phyloP scores from a whole-genome alignment of 2,113 vertebrate genomes.

The Rhinogobius similis region DNA sequence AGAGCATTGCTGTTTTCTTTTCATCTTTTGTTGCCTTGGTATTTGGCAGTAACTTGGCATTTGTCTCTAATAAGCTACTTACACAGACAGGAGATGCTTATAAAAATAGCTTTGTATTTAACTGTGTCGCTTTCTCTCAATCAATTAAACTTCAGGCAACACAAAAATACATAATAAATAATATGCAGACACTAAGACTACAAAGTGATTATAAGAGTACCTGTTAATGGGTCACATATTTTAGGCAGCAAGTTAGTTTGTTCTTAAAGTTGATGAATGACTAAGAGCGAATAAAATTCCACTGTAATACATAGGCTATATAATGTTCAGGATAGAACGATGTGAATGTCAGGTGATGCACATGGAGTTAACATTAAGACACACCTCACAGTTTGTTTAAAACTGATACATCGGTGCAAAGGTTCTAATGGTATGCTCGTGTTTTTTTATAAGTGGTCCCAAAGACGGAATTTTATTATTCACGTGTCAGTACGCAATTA shows the following conservation, averaged over 20 bases:
- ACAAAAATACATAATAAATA: neutral
- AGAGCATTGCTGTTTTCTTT: conserved; percentile 14
- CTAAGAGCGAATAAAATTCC: neutral
- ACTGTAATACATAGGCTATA: neutral
- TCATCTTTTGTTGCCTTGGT: conserved; percentile 23
- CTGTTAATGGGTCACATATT: neutral
- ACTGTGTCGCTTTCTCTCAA: neutral
- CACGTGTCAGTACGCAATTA: conserved; percentile 35
- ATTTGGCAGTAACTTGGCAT: conserved; percentile 20
- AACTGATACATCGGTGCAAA: neutral
- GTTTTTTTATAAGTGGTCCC: neutral
- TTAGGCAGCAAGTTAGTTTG: neutral
- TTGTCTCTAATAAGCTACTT: conserved; percentile 10
- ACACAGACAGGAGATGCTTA: conserved; percentile 1
- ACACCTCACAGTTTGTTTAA: neutral
- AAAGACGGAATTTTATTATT: conserved; percentile 35
- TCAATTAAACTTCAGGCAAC: neutral
- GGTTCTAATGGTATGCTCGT: neutral
- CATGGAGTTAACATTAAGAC: neutral
- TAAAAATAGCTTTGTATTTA: conserved; percentile 7
- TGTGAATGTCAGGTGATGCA: neutral
- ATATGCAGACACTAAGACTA: neutral
- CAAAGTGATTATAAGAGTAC: neutral
- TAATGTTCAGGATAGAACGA: neutral
- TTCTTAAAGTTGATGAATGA: neutral